Conservation (phyloP, 2,888 invertebrate genomes). For the Frankliniella fusca region DNA sequence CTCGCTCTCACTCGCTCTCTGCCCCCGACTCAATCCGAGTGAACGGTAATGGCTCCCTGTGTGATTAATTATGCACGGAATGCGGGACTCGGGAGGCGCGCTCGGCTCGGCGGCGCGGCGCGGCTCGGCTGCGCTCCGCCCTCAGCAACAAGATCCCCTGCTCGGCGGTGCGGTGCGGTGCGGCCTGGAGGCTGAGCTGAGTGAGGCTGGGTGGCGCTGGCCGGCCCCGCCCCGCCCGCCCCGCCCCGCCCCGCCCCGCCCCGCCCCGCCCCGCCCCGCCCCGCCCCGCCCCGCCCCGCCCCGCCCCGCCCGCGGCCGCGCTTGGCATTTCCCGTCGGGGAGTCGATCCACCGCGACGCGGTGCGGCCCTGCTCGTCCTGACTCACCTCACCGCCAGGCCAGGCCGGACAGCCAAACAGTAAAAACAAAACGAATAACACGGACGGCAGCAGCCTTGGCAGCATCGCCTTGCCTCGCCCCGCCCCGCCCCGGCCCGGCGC, state of each 20-base stretch:
- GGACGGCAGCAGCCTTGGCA: too few relatives aligned
- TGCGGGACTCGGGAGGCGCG: not conserved
- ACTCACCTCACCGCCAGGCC: too few relatives aligned
- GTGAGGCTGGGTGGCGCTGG: not conserved
- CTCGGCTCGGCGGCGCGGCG: not conserved
- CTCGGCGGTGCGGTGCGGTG: not conserved
- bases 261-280: not conserved
- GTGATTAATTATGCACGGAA: constrained; percentile 24
- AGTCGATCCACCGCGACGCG: not conserved
- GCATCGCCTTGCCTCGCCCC: too few relatives aligned
- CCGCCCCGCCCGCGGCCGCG: constrained; percentile 34
- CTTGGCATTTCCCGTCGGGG: not conserved
- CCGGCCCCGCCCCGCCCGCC: not conserved
- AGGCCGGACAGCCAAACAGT: too few relatives aligned
- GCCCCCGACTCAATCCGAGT: too few relatives aligned
- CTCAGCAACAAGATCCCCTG: not conserved
- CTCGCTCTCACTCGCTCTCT: too few relatives aligned
- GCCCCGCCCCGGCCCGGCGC: too few relatives aligned
- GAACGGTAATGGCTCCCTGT: not conserved
- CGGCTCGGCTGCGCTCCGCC: not conserved
- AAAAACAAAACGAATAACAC: too few relatives aligned
- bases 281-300: constrained; percentile 23
- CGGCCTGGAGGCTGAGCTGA: not conserved
- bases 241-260: too few relatives aligned
- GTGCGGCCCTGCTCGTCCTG: not conserved